A percentile compares a stretch with the other conserved stretches of the same genome.
These are phyloP conservation scores for Drosophila rellima DNA, from an alignment of 2,888 invertebrate genomes.

Conservation along the genomic window DNA sequence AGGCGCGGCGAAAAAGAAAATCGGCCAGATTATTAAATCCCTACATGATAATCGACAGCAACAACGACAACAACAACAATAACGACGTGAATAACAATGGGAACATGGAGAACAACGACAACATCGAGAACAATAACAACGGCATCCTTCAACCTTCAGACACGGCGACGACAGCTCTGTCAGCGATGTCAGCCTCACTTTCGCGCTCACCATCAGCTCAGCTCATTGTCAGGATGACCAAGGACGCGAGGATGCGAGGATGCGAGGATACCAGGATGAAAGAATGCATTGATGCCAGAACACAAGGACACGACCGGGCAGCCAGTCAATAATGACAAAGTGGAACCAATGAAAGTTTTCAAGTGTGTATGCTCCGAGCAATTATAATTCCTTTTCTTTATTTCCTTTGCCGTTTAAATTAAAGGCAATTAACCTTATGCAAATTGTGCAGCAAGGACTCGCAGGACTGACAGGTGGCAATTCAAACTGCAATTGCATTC, in stretches of 20 bases:
- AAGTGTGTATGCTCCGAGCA: constrained; percentile 36
- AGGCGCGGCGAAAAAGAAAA: constrained; percentile 37
- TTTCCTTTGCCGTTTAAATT: constrained; percentile 58
- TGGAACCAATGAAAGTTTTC: constrained; percentile 31
- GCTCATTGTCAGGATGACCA: constrained; percentile 44
- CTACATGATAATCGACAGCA: constrained; percentile 67
- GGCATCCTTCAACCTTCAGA: constrained; percentile 28
- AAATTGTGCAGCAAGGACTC: constrained; percentile 41
- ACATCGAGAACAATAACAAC: constrained; percentile 15
- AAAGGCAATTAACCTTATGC: constrained; percentile 73
- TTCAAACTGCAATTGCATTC: constrained; percentile 8
- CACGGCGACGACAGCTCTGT: constrained; percentile 67
- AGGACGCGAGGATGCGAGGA: background rate
- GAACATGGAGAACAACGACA: background rate
- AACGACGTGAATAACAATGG: no score
- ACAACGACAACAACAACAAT: constrained; percentile 14
- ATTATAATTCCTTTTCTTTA: constrained; percentile 66
- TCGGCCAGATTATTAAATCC: constrained; percentile 76
- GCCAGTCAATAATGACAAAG: constrained; percentile 55
- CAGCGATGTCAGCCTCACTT: constrained; percentile 61
- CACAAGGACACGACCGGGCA: constrained; percentile 28
- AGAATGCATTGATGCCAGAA: background rate
- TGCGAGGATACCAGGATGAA: constrained; percentile 35
- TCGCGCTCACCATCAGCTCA: constrained; percentile 30
- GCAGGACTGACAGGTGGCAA: constrained; percentile 30